Evolutionary conservation across 2,888 invertebrate genomes (phyloP), one percentile per base, ranked within the genome.

Genomic region (Abscondita cerata): DNA sequence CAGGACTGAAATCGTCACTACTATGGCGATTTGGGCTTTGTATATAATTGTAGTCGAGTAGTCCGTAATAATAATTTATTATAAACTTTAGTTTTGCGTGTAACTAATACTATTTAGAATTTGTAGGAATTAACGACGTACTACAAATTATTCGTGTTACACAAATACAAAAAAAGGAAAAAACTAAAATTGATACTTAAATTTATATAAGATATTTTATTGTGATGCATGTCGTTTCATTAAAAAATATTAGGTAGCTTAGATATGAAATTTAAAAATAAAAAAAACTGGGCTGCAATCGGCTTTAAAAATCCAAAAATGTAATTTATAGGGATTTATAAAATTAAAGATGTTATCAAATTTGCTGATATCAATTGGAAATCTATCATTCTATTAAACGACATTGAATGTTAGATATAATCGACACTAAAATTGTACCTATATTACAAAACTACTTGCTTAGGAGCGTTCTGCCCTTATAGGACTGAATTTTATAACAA

Each of bases 1-100:
- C 59, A 55, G 67, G 65, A 67, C 67, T 67, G 67, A 65, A 64
- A 66, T 65, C 66, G 40, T 52, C 53, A 56, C 18, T 2, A 8
- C 3, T 25, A 2, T 41, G 66, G 65, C 65, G 64, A 55, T 68
- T 64, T 65, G 68, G 68, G 64, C 53, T 40, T 52, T 61, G 52
- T 65, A 64, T 20, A 50, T 62, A n/a, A n/a, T n/a, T n/a, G n/a
- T n/a, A 62, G 44, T 56, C 38, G 52, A 57, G 41, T 48, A 53
- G 19, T 25, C 16, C 9, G 12, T 50, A 60, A 44, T 53, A 52
- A 18, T 52, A 62, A 52, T 56, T 62, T 52, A 52, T 59, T 25
- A 38, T 52, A 33, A 18, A 44, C n/a, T 18, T 9, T 44, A 44
- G 44, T 19, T 44, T 8, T 44, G n/a, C 18, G 44, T 40, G 40